Base-by-base conservation (phyloP, 2,113 vertebrate species). In the Menura novaehollandiae region DNA sequence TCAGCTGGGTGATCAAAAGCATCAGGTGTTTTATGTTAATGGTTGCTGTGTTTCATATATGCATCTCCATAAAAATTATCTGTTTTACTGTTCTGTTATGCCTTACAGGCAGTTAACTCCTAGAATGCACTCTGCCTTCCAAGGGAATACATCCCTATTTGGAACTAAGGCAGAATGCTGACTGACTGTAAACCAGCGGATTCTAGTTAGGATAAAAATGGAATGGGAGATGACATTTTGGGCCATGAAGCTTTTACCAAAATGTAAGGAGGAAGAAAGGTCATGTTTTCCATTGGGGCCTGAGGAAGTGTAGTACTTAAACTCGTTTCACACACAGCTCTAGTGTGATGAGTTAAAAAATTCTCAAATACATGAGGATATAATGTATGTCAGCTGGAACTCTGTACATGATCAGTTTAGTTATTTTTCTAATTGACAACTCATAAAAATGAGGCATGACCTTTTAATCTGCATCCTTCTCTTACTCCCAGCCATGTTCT, bases 111-210 rank as follows among this genome's bases (percentile, higher is more conserved):
- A 53, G 2, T 76, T 59, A n/a, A 73, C 55, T 96, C 80, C 88
- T 97, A 91, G 96, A 88, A 88, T 95, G 69, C 43, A 77, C 81
- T 92, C 95, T 97, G 73, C 76, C 62, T 80, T 91, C 41, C 43
- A 15, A 62, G 93, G 46, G 67, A n/a, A 15, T 33, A 91, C 32
- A 30, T 59, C 71, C 62, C 67, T 55, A 4, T 73, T 94, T 95
- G 91, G 94, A 97, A 13, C 75, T 49, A 13, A 67, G 53, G 85
- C 62, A 3, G 12, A 41, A 81, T 58, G 33, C 93, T 89, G 41
- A 78, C 62, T 33, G 11, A 7, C 89, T 59, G 56, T 77, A 67
- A 72, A 92, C 28, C 75, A 59, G 72, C 19, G 10, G 77, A 74
- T 94, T 74, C 23, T 77, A 95, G 79, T 52, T 30, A 93, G 58